phyloP scores from a whole-genome alignment of 2,113 vertebrate species.

The Sinosuthora webbiana region DNA sequence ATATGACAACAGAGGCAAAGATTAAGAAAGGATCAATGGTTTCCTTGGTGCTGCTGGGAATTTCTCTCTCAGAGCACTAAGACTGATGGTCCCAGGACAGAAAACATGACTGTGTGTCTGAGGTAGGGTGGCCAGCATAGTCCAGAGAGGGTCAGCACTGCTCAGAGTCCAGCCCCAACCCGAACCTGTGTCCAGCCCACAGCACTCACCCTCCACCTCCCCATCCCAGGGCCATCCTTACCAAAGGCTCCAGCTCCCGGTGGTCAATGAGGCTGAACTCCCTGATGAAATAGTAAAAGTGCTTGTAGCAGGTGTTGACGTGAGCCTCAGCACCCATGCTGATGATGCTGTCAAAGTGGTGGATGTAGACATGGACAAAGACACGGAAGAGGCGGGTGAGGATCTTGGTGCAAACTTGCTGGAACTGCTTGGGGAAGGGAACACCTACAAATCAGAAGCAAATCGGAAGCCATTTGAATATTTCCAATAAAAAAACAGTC shows the following conservation, averaged over 20 bases:
- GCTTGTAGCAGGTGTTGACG: constrained; percentile 98
- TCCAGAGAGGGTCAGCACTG: not conserved
- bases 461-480: not conserved
- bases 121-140: not conserved
- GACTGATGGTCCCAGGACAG: not conserved
- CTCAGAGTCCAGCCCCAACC: not conserved
- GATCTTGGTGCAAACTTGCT: constrained; percentile 97
- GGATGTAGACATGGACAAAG: constrained; percentile 98
- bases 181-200: not conserved
- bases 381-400: constrained; percentile 95
- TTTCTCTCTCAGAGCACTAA: not conserved
- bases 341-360: constrained; percentile 96
- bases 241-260: constrained; percentile 92
- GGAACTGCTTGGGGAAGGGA: constrained; percentile 97
- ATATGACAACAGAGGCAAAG: not conserved
- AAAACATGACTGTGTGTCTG: not conserved
- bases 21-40: not conserved
- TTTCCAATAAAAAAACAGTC: not conserved
- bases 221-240: constrained; percentile 68
- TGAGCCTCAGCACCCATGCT: constrained; percentile 95
- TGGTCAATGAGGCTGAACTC: constrained; percentile 95
- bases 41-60: not conserved
- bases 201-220: not conserved
- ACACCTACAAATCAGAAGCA: constrained; percentile 78
- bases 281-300: constrained; percentile 96